phyloP scores from a whole-genome alignment of 2,888 invertebrate species.

The Galeruca laticollis region DNA sequence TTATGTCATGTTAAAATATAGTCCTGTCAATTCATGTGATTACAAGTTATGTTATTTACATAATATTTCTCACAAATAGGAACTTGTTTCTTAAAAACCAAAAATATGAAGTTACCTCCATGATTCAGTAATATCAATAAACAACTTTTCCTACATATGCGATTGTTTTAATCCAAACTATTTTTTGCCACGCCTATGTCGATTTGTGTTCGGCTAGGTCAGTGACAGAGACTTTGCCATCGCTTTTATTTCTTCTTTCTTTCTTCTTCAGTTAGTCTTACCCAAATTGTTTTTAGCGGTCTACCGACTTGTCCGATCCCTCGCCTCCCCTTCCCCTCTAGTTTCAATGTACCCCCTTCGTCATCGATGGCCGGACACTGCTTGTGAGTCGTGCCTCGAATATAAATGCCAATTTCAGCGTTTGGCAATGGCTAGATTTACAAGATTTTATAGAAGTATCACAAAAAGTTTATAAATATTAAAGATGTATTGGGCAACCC shows the following conservation, averaged over 20 bases:
- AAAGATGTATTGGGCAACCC: background rate
- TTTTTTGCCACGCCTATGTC: conserved; percentile 27
- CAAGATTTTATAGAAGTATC: conserved; percentile 29
- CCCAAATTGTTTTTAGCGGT: conserved; percentile 56
- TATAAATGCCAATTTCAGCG: conserved; percentile 41
- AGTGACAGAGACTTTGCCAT: conserved; percentile 46
- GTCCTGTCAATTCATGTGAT: no score
- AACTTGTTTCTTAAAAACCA: no score
- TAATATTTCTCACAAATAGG: no score
- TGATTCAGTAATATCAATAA: no score
- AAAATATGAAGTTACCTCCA: no score
- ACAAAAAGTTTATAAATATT: conserved; percentile 5
- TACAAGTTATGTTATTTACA: no score
- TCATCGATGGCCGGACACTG: conserved; percentile 41
- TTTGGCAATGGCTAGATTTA: conserved; percentile 14
- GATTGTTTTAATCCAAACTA: background rate
- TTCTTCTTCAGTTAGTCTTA: conserved; percentile 48
- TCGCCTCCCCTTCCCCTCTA: conserved; percentile 15
- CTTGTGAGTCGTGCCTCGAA: conserved; percentile 41
- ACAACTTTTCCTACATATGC: background rate
- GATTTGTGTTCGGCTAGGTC: conserved; percentile 43
- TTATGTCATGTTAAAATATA: no score
- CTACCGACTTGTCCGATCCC: conserved; percentile 40
- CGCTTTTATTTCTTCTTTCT: conserved; percentile 45
- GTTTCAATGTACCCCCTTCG: conserved; percentile 20